Evolutionary conservation across 1,140 invertebrate species (phyloP).

Genomic region (Drosophila repleta): DNA sequence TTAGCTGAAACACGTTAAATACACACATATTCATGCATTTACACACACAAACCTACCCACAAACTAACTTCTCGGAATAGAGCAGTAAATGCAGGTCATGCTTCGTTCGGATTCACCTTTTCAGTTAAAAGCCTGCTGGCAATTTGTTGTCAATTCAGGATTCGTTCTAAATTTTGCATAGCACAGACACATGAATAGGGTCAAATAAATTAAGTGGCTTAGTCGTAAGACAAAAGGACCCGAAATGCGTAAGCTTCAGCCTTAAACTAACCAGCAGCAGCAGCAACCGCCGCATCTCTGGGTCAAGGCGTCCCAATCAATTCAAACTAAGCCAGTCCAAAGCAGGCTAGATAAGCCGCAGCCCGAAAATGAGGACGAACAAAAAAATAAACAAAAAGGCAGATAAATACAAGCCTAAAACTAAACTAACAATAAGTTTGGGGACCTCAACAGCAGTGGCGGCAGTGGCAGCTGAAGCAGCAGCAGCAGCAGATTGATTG

Average conservation of each 20-base stretch:
- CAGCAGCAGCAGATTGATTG: constrained; percentile 65
- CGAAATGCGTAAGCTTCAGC: constrained; percentile 65
- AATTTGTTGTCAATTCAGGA: constrained; percentile 73
- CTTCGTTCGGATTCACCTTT: constrained; percentile 23
- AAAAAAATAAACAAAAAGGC: constrained; percentile 27
- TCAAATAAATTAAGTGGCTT: constrained; percentile 79
- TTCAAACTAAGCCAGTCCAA: constrained; percentile 53
- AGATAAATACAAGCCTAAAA: constrained; percentile 45
- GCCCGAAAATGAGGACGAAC: constrained; percentile 10
- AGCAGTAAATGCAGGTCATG: constrained; percentile 42
- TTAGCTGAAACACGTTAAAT: no score
- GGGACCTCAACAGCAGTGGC: constrained; percentile 39
- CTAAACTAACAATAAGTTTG: constrained; percentile 54
- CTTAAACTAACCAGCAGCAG: constrained; percentile 47
- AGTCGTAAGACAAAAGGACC: constrained; percentile 57
- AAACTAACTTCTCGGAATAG: constrained; percentile 1
- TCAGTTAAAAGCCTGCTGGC: constrained; percentile 13
- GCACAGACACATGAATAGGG: constrained; percentile 41
- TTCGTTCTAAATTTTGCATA: constrained; percentile 38
- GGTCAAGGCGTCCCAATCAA: constrained; percentile 48
- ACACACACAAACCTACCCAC: background rate
- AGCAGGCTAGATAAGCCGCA: constrained; percentile 43
- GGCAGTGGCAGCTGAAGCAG: constrained; percentile 40
- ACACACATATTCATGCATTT: background rate
- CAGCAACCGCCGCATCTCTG: constrained; percentile 9